These are phyloP conservation scores for Crotalus adamanteus DNA, from an alignment of 2,797 vertebrate species.

Conservation along the genomic window DNA sequence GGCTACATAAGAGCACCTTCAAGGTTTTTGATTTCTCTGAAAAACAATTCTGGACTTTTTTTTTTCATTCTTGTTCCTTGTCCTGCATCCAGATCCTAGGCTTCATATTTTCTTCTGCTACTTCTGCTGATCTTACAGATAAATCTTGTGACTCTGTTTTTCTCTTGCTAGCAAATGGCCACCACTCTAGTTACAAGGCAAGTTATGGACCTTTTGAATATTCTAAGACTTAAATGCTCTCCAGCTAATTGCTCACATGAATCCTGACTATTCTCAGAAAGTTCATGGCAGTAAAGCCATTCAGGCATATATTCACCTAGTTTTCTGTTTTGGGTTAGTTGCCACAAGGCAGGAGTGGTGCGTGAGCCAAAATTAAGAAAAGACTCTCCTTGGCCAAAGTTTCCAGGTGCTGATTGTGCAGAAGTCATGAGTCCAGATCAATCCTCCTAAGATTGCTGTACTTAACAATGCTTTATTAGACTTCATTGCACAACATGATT, in stretches of 20 bases:
- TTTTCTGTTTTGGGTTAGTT: not conserved
- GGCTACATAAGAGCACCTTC: not conserved
- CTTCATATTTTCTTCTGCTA: not conserved
- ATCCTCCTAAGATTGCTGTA: not conserved
- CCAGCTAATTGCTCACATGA: not conserved
- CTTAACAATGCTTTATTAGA: not conserved
- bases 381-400: not conserved
- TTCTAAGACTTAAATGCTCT: not conserved
- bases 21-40: not conserved
- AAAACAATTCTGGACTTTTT: not conserved
- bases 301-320: not conserved
- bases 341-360: not conserved
- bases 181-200: not conserved
- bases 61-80: not conserved
- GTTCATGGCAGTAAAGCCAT: not conserved
- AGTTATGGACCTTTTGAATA: not conserved
- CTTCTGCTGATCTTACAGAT: not conserved
- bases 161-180: not conserved
- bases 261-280: not conserved
- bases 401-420: not conserved
- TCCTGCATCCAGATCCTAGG: not conserved
- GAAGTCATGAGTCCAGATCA: not conserved
- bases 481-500: not conserved
- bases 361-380: not conserved
- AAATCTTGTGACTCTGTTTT: not conserved